Percentiles rank a stretch among this genome's conserved stretches.
These are phyloP conservation scores for Marisa cornuarietis DNA, from an alignment of 1,140 invertebrate species.

Conservation along the genomic window DNA sequence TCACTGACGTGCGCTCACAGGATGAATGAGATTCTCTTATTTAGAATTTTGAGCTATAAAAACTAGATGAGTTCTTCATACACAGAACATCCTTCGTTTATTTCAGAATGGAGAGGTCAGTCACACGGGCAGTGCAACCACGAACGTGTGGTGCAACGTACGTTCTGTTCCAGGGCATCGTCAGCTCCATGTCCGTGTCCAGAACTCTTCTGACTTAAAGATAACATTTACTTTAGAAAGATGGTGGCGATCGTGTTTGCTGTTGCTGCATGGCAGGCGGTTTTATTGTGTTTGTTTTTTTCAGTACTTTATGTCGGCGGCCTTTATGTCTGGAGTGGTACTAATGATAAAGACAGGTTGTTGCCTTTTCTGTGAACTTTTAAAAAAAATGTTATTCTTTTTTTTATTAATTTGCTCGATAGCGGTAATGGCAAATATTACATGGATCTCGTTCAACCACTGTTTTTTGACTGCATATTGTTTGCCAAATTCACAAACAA, in stretches of 20 bases:
- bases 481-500: background rate
- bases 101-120: too few species aligned
- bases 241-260: slow-evolving; percentile 52
- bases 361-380: background rate
- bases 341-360: slow-evolving; percentile 49
- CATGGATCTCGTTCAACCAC: background rate
- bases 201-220: background rate
- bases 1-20: too few species aligned
- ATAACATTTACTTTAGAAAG: slow-evolving; percentile 6
- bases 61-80: too few species aligned
- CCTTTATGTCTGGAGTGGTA: slow-evolving; percentile 53
- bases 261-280: slow-evolving; percentile 46
- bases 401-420: too few species aligned
- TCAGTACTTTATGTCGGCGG: slow-evolving; percentile 56
- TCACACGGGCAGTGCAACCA: too few species aligned
- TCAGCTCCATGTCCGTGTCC: background rate
- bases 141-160: too few species aligned
- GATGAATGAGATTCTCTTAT: too few species aligned
- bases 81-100: too few species aligned
- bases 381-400: too few species aligned
- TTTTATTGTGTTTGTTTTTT: slow-evolving; percentile 55
- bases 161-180: too few species aligned
- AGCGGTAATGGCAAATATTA: background rate
- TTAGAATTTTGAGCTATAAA: too few species aligned
- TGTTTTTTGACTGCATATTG: background rate